Base-by-base conservation (phyloP, 1,140 invertebrate genomes). In the Heliconius melpomene region DNA sequence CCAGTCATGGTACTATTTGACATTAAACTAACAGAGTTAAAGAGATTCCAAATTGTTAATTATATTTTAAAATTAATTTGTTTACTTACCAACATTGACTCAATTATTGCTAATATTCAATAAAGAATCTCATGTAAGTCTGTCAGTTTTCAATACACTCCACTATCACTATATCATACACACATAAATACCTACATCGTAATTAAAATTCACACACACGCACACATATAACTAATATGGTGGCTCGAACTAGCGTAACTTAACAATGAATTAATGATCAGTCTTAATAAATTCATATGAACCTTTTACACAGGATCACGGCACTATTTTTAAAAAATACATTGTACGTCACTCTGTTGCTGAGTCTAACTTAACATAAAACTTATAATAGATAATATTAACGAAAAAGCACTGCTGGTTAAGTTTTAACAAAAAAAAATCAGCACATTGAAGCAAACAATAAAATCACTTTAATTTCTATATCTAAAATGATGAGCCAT, bases 181-280 rank as follows among this genome's bases (percentile, higher is more conserved):
- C 84, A 86, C 86, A 89, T 87, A 90, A 90, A 90, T 88, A 90
- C 84, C 87, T 89, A 89, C 78, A 85, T 86, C 86, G 88, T 86
- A 84, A 85, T 84, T 87, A 87, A 78, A 74, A 36, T 83, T 87
- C 88, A 90, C 87, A 87, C 81, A 85, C 85, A 88, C 84, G 87
- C 87, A 90, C 85, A 89, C 82, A 85, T 84, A 89, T 85, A 87
- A 89, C 84, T 82, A 87, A 87, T 85, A 92, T 89, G 87, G 87
- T 92, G 91, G 89, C 86, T 90, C 88, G 84, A 93, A 89, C 90
- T 94, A 93, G 90, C 90, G 82, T 91, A 94, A 94, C 91, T 93
- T 93, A 93, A 92, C 85, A 93, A 93, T 93, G 91, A 92, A 94
- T 91, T 91, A 93, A 90, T 93, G 92, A 94, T 94, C 92, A 94